Base-by-base conservation (phyloP, 2,113 vertebrate genomes). In the Dicrurus megarhynchus region DNA sequence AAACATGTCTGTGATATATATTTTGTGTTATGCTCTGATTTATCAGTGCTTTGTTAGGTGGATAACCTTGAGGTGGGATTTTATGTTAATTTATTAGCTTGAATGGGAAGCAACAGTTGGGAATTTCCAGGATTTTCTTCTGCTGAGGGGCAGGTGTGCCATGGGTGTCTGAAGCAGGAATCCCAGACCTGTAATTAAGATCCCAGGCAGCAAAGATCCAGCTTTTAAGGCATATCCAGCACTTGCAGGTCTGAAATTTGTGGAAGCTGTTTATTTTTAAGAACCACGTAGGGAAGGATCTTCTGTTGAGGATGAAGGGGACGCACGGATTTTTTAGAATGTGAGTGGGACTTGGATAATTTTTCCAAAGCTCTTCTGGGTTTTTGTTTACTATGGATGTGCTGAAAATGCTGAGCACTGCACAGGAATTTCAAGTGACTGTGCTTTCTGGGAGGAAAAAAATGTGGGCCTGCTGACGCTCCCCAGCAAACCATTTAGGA, bases 1-100 rank as follows among this genome's bases (percentile, higher is more conserved):
- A 59, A 37, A 4, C 46, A 35, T 11, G 26, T 28, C 37, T 44
- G 0, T 39, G 27, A 24, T 61, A 7, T 5, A 0, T 23, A 4
- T 44, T 55, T 44, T 3, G 7, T 42, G 2, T 39, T 50, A 3
- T 7, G 19, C 22, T 79, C 41, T 23, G 46, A 8, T 61, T 7
- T 18, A 4, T 16, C 6, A 13, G 5, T 11, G 27, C 47, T 71
- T 39, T 23, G 5, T n/a, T 14, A 10, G 47, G 52, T 52, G 57
- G 46, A 9, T 41, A 4, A 24, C 30, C 33, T 30, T 13, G 17
- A 37, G 0, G 15, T 71, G 53, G 33, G 42, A 9, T 57, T 68
- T 71, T 7, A 7, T 13, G 23, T 61, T 83, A 46, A 11, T n/a
- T 37, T 56, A 16, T 46, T 16, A 27, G 46, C 71, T 87, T 11